Base-by-base conservation (phyloP, 1,140 invertebrate species). In the Archivesica marissinica region DNA sequence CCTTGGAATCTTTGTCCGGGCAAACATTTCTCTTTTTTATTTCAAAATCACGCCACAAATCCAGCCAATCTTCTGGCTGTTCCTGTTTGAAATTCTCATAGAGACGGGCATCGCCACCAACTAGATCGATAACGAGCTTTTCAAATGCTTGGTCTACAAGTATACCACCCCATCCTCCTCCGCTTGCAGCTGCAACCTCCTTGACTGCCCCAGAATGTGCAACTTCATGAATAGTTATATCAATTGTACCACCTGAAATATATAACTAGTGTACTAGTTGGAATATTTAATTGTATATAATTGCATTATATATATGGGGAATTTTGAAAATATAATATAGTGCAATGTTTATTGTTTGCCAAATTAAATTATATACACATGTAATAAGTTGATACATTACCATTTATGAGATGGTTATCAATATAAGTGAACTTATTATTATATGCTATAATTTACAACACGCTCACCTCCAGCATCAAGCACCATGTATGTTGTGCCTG, bases 141-240 rank as follows among this genome's bases (percentile, higher is more conserved):
- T 47, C 30, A 44, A 70, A 81, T 2, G 38, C 64, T 39, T 81
- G 44, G 44, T 81, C 78, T 0, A 81, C 78, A 15, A 30, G 23
- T 13, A 44, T 81, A 25, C 78, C 78, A 20, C 78, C 78, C 78
- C 78, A 81, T 0, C n/a, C 78, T 11, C 64, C 64, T n/a, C 78
- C 78, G 56, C 47, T 81, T 4, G 64, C 66, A 15, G 44, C 50
- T 13, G 25, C 33, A 7, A 81, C n/a, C 28, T 81, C 78, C n/a
- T 54, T 81, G 4, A 81, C 38, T 6, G 13, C 20, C 0, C 20
- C 39, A 20, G 7, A 28, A 1, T 20, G 7, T 20, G 30, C 17
- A 0, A 66, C 47, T 56, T 81, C 17, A 23, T 81, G 78, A 6
- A 81, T 50, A 9, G 78, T 81, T 13, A 81, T 70, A 44, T 81